Conservation (phyloP, 2,888 invertebrate genomes). For the Hydriomena furcata region DNA sequence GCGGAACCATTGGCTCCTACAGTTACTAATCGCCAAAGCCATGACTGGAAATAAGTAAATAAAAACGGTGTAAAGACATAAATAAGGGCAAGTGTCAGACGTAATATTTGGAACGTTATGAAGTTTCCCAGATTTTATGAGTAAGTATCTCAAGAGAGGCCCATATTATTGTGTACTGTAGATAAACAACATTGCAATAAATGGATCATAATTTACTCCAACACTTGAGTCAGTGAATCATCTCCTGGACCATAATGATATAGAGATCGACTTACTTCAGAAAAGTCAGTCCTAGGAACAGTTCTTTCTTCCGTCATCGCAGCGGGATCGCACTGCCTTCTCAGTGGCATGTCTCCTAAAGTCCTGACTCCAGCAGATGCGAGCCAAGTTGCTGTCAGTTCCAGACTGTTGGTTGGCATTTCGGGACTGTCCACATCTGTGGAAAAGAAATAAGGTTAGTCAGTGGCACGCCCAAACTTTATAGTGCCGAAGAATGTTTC, state of each 20-base stretch:
- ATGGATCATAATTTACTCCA: no score
- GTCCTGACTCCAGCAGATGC: slow-evolving; percentile 59
- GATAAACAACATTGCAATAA: no score
- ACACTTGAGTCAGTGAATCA: no score
- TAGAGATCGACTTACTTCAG: slow-evolving; percentile 52
- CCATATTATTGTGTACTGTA: no score
- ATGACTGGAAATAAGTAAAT: slow-evolving; percentile 85
- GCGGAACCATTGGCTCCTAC: slow-evolving; percentile 56
- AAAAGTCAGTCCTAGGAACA: slow-evolving; percentile 64
- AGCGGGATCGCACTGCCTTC: slow-evolving; percentile 44
- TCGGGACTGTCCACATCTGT: slow-evolving; percentile 52
- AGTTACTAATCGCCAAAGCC: slow-evolving; percentile 85
- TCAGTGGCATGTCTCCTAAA: slow-evolving; percentile 37
- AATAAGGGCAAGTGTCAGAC: no score
- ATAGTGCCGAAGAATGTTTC: no score
- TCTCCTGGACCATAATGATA: no score
- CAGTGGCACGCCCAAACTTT: no score
- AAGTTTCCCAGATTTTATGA: no score
- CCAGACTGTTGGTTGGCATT: slow-evolving; percentile 44
- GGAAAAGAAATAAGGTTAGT: background rate
- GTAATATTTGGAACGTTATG: no score
- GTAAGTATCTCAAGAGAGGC: no score
- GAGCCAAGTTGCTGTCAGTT: slow-evolving; percentile 55
- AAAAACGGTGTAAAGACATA: no score
- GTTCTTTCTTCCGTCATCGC: slow-evolving; percentile 47